Evolutionary conservation across 2,888 invertebrate genomes (phyloP).

Genomic region (Hirtodrosophila histrioides): DNA sequence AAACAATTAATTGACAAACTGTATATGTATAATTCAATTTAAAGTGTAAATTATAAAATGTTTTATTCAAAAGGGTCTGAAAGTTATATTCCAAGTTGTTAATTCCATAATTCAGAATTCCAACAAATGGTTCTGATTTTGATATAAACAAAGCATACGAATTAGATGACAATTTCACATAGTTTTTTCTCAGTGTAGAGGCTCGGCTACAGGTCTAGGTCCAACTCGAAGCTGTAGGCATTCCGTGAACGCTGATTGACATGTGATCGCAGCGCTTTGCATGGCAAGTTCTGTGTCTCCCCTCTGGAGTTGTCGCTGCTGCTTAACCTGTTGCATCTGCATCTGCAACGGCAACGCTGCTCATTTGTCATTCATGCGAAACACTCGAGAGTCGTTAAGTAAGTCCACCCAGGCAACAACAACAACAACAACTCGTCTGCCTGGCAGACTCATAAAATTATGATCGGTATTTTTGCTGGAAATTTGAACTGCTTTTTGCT

Average conservation of each 20-base stretch:
- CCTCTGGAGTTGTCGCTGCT: constrained; percentile 1
- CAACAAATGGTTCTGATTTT: too few species aligned
- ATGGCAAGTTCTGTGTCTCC: constrained; percentile 55
- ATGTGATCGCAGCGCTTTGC: constrained; percentile 68
- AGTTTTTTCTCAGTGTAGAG: not conserved
- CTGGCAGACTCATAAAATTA: constrained; percentile 66
- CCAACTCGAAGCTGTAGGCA: constrained; percentile 19
- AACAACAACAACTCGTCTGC: constrained; percentile 23
- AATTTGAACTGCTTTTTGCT: constrained; percentile 57
- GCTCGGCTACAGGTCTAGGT: constrained; percentile 31
- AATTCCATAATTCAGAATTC: too few species aligned
- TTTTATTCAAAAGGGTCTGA: too few species aligned
- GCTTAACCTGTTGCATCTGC: constrained; percentile 68
- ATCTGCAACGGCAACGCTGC: constrained; percentile 60
- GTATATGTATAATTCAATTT: too few species aligned
- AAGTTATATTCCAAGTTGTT: too few species aligned
- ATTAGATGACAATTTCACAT: too few species aligned
- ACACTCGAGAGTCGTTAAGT: constrained; percentile 71
- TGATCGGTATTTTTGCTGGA: constrained; percentile 74
- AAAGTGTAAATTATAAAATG: too few species aligned
- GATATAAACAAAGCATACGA: too few species aligned
- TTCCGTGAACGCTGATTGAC: constrained; percentile 65
- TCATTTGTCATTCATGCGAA: constrained; percentile 80
- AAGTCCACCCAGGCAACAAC: constrained; percentile 45
- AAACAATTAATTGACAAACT: too few species aligned